Conservation (phyloP, 2,113 vertebrate genomes). For the Archilochus colubris region DNA sequence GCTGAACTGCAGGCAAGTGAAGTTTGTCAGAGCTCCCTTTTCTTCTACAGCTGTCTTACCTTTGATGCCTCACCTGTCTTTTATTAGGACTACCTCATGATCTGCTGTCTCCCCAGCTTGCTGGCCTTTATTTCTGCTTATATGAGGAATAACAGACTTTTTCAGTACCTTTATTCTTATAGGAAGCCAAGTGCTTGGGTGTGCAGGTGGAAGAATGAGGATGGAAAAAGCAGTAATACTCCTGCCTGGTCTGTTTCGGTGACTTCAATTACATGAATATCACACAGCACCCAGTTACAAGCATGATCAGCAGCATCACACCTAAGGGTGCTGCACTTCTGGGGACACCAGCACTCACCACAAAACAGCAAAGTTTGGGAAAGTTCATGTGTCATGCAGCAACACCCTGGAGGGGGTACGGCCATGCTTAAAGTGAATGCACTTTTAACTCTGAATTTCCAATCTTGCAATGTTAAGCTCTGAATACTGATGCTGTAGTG, state of each 20-base stretch:
- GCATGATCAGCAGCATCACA: not conserved
- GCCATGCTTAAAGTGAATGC: not conserved
- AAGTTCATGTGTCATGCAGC: not conserved
- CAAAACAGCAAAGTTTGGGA: not conserved
- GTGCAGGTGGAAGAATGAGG: not conserved
- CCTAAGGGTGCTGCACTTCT: not conserved
- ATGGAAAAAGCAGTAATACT: not conserved
- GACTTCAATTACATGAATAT: not conserved
- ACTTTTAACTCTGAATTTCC: not conserved
- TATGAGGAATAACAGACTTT: not conserved
- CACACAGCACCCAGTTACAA: fast-evolving
- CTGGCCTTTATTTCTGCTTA: not conserved
- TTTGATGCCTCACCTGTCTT: not conserved
- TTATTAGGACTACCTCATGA: not conserved
- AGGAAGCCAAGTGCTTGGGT: not conserved
- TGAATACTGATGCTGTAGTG: not conserved
- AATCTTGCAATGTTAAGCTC: not conserved
- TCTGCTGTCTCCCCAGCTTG: not conserved
- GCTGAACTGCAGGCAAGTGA: not conserved
- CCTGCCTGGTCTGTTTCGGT: not conserved
- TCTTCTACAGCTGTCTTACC: not conserved
- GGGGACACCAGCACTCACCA: not conserved
- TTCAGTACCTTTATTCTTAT: not conserved
- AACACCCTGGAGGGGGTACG: not conserved
- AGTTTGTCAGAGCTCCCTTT: not conserved